A percentile compares a stretch with the other conserved stretches of the same genome.
Conservation (phyloP, 2,113 vertebrate species). For the Gymnogyps californianus region DNA sequence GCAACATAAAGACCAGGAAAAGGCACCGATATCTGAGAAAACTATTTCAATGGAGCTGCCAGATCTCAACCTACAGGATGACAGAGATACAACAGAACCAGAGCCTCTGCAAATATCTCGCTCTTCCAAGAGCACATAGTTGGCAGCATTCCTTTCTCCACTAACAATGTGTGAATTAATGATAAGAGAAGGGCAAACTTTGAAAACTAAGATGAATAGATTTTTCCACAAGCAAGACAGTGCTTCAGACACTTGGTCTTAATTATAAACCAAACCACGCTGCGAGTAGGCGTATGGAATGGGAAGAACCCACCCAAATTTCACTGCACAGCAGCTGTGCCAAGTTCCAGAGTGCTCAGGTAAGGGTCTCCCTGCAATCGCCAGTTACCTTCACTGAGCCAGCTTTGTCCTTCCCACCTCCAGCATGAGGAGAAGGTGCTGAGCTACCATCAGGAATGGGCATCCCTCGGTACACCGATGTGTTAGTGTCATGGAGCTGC, state of each 20-base stretch:
- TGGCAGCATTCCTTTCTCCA: constrained; percentile 64
- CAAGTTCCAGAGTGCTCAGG: not conserved
- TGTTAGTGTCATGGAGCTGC: not conserved
- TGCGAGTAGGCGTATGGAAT: not conserved
- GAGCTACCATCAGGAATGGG: not conserved
- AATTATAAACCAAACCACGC: not conserved
- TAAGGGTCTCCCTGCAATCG: not conserved
- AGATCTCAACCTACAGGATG: not conserved
- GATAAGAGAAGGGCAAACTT: constrained; percentile 55
- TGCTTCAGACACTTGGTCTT: constrained; percentile 12
- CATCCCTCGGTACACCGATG: rapidly evolving
- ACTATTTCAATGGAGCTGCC: constrained; percentile 24
- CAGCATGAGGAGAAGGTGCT: not conserved
- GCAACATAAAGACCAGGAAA: not conserved
- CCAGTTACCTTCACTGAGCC: rapidly evolving
- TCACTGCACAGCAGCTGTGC: not conserved
- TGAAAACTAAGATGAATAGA: constrained; percentile 40
- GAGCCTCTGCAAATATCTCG: constrained; percentile 46
- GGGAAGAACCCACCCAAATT: not conserved
- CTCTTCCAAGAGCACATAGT: constrained; percentile 56
- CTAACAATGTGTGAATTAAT: constrained; percentile 54
- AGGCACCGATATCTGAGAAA: not conserved
- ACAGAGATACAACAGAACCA: constrained; percentile 29
- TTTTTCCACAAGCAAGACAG: constrained; percentile 48
- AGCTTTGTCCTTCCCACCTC: not conserved